A percentile compares a stretch with the other conserved stretches of the same genome.
Evolutionary conservation across 2,888 invertebrate genomes (phyloP).

Genomic region (Amiota minor): DNA sequence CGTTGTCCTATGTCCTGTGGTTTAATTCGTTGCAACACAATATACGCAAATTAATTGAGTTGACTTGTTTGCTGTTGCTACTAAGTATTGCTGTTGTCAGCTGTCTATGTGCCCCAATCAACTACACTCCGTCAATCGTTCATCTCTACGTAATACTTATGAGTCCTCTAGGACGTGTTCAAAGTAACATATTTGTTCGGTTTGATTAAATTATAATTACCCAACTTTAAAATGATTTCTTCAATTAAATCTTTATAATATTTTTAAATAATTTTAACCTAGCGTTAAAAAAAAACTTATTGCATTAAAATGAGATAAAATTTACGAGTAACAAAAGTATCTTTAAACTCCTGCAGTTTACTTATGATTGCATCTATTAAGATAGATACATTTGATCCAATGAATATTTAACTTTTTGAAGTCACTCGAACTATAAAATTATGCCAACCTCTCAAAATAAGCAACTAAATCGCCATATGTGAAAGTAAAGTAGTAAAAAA

Average conservation of each 20-base stretch:
- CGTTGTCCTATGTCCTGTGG: conserved; percentile 22
- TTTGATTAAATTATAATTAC: conserved; percentile 47
- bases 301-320: no score
- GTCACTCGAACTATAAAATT: no score
- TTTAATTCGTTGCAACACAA: conserved; percentile 4
- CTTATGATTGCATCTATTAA: no score
- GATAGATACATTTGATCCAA: no score
- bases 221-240: conserved; percentile 50
- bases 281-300: conserved; percentile 4
- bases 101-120: conserved; percentile 10
- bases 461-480: no score
- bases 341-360: no score
- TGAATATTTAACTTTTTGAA: no score
- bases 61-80: conserved; percentile 46
- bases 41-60: conserved; percentile 48
- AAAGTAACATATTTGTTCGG: background rate
- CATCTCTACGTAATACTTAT: no score
- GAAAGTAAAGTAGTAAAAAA: no score
- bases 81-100: conserved; percentile 30
- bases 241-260: conserved; percentile 53
- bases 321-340: no score
- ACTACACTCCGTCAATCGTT: no score
- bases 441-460: no score
- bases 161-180: conserved; percentile 13
- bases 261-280: conserved; percentile 48